These are phyloP conservation scores for Clavelina lepadiformis DNA, from an alignment of 23 tunicate genomes.

Conservation along the genomic window DNA sequence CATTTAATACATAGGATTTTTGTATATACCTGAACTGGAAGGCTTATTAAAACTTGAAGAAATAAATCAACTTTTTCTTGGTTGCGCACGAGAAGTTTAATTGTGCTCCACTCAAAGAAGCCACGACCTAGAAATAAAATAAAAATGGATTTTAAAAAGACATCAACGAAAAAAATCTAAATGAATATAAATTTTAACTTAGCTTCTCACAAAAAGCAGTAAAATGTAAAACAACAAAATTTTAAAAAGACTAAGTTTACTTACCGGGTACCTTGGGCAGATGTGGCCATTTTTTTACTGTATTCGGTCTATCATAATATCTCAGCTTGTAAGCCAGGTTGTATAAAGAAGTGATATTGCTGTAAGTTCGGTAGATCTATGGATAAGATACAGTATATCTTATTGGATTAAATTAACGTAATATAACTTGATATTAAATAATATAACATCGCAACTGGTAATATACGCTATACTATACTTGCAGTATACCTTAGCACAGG, in stretches of 20 bases:
- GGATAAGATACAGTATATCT: neutral
- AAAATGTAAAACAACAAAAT: neutral
- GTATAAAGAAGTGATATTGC: slow-evolving; percentile 24
- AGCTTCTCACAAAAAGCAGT: neutral
- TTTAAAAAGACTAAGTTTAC: no score
- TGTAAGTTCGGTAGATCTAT: slow-evolving; percentile 31
- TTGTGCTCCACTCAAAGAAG: slow-evolving; percentile 44
- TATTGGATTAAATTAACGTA: neutral
- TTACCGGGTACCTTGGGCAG: slow-evolving; percentile 25
- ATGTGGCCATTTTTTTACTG: neutral
- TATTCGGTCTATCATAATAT: neutral
- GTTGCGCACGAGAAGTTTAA: slow-evolving; percentile 41
- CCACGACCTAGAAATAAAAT: slow-evolving; percentile 22
- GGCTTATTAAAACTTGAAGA: slow-evolving; percentile 23
- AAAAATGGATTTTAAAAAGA: neutral
- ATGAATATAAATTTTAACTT: neutral
- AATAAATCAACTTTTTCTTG: slow-evolving; percentile 39
- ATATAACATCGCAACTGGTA: no score
- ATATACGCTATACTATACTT: neutral
- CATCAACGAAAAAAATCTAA: neutral
- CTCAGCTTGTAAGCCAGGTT: slow-evolving; percentile 5
- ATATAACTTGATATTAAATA: no score
- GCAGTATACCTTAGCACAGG: no score
- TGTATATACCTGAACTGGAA: slow-evolving; percentile 44
- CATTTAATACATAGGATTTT: no score